Evolutionary conservation across 1,140 invertebrate species (phyloP).

Genomic region (Zaprionus tsacasi): DNA sequence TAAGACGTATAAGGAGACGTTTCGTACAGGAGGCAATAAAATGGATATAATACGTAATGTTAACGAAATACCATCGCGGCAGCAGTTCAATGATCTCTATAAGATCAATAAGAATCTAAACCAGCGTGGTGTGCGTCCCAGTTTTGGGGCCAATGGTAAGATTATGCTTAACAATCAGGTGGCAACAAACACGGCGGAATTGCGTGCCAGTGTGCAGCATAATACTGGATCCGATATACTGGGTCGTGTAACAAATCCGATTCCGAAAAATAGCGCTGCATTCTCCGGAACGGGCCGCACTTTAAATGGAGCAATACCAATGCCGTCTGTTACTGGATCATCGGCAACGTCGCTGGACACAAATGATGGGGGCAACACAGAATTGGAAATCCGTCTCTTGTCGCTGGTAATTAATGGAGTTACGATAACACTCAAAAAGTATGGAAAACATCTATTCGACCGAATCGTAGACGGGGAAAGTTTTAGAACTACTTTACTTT

Average conservation of each 20-base stretch:
- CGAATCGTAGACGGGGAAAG: constrained; percentile 50
- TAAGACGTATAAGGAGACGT: constrained; percentile 68
- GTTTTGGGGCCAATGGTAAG: constrained; percentile 52
- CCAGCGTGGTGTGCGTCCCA: constrained; percentile 45
- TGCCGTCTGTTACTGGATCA: not conserved
- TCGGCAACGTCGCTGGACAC: not conserved
- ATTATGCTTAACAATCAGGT: constrained; percentile 66
- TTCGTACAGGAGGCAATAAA: constrained; percentile 56
- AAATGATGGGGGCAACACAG: not conserved
- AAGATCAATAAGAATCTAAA: constrained; percentile 75
- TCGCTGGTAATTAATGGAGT: constrained; percentile 36
- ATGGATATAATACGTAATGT: constrained; percentile 71
- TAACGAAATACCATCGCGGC: constrained; percentile 71
- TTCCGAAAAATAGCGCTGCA: constrained; percentile 22
- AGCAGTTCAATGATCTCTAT: constrained; percentile 75
- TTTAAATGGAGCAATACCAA: not conserved
- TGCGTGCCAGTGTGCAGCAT: constrained; percentile 69
- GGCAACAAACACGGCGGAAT: constrained; percentile 34
- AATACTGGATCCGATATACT: constrained; percentile 61
- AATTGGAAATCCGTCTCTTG: constrained; percentile 33
- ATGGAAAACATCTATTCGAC: constrained; percentile 37
- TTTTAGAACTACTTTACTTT: constrained; percentile 37
- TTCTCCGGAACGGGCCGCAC: not conserved
- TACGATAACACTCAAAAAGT: constrained; percentile 12
- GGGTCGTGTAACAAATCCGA: constrained; percentile 36